phyloP scores from a whole-genome alignment of 2,797 vertebrate genomes.

The Anolis apletophallus region DNA sequence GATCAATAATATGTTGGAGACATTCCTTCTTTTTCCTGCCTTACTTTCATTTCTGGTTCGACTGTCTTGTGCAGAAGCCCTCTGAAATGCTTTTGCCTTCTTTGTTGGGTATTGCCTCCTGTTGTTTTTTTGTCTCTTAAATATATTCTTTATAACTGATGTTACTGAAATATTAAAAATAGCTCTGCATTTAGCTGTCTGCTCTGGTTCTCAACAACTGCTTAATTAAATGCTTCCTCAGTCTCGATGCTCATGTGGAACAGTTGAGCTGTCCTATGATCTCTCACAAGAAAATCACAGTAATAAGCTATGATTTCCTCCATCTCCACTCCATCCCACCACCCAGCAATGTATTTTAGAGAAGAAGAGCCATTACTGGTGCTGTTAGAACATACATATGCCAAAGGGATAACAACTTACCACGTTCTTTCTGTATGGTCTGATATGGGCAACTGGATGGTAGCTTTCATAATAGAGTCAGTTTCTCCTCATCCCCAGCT shows the following conservation, averaged over 20 bases:
- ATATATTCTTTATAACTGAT: not conserved
- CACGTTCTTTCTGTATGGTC: not conserved
- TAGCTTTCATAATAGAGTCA: not conserved
- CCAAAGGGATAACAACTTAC: not conserved
- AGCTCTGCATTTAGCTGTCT: not conserved
- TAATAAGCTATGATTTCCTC: too few species aligned
- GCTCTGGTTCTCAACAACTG: not conserved
- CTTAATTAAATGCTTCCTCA: not conserved
- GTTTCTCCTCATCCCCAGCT: not conserved
- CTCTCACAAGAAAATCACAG: not conserved
- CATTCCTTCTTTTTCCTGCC: not conserved
- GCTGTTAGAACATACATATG: too few species aligned
- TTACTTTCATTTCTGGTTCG: not conserved
- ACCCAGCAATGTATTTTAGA: not conserved
- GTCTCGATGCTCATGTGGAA: not conserved
- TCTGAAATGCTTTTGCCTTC: not conserved
- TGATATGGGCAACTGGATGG: not conserved
- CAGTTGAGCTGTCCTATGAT: not conserved
- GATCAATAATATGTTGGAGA: not conserved
- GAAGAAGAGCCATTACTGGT: not conserved
- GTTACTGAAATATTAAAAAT: not conserved
- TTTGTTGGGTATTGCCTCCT: not conserved
- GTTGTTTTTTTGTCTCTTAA: not conserved
- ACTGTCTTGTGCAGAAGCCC: not conserved
- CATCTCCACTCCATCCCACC: too few species aligned